Percentiles rank a stretch among this genome's conserved stretches.
phyloP scores from a whole-genome alignment of 1,140 invertebrate species.

The Rhyzopertha dominica region DNA sequence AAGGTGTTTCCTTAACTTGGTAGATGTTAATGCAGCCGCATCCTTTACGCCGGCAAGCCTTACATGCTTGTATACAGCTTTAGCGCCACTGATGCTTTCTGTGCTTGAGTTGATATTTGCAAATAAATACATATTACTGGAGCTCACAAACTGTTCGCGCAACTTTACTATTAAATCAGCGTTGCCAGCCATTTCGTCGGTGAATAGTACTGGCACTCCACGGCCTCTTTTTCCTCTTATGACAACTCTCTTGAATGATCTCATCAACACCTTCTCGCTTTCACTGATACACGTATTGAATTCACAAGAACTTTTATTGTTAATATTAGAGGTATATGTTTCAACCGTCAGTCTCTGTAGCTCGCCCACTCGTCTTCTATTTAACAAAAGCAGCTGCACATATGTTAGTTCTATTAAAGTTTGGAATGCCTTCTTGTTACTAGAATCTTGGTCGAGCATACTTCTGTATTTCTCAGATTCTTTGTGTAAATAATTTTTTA shows the following conservation, averaged over 20 bases:
- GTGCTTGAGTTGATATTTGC: too few species aligned
- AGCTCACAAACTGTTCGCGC: slow-evolving; percentile 12
- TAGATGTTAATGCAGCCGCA: slow-evolving; percentile 28
- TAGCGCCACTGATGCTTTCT: slow-evolving; percentile 27
- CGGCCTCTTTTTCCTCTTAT: slow-evolving; percentile 21
- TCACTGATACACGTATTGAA: slow-evolving; percentile 15
- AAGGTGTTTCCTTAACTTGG: slow-evolving; percentile 37
- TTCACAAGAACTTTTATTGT: slow-evolving; percentile 15
- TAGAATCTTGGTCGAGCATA: not conserved
- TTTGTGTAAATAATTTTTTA: slow-evolving; percentile 6
- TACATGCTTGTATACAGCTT: slow-evolving; percentile 31
- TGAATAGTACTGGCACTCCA: slow-evolving; percentile 22
- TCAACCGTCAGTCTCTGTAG: slow-evolving; percentile 19
- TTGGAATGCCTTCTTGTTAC: not conserved
- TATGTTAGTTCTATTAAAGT: slow-evolving; percentile 14
- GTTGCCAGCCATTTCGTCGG: slow-evolving; percentile 8
- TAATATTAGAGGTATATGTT: slow-evolving; percentile 14
- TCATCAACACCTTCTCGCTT: slow-evolving; percentile 18
- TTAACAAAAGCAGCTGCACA: slow-evolving; percentile 18
- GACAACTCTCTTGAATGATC: slow-evolving; percentile 19
- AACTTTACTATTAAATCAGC: slow-evolving; percentile 13
- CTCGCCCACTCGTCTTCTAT: slow-evolving; percentile 20
- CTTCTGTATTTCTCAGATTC: slow-evolving; percentile 3
- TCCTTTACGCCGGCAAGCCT: slow-evolving; percentile 32
- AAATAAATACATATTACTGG: slow-evolving; percentile 20